Evolutionary conservation across 2,113 vertebrate genomes (phyloP), one percentile per base, ranked within the genome.

Genomic region (Pteruthius melanotis): DNA sequence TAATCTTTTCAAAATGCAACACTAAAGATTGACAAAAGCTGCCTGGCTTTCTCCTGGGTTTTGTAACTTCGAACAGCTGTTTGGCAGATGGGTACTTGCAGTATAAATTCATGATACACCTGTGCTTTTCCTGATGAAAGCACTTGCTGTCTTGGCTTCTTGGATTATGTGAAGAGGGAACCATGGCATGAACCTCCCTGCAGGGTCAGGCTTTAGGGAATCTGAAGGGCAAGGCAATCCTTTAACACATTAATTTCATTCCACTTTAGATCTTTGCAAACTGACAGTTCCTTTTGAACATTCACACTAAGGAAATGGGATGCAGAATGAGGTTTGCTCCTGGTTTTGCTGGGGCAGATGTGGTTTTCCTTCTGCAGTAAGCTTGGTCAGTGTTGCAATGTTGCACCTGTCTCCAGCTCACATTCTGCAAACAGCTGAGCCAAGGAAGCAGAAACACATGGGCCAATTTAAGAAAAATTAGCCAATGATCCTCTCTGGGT

Each of bases 101-200:
- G 10, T 10, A 45, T n/a, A 68, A 89, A 63, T 63, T 93, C 21
- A n/a, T 0, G 1, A 35, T 35, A 50, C 9, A 47, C 26, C 47
- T 78, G 54, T 71, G 30, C 8, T 69, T 89, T 81, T 59, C 17
- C 18, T 66, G 20, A 30, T 77, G 50, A 49, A 77, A 87, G 4
- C 8, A 27, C 5, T 92, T 10, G 0, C 7, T 76, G 9, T 20
- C 23, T 57, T 72, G 22, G 11, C 5, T 72, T n/a, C 16, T 72
- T 40, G 6, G 15, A 19, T 54, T 8, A 11, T 78, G 2, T 28
- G 70, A 57, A 3, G 1, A 11, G 11, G 16, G 10, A 79, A 49
- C 11, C 10, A 23, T 3, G 0, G 0, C 9, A 8, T 5, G 9
- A 45, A 87, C 5, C 10, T 75, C 0, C 0, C 18, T 45, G 19